Evolutionary conservation across 2,888 invertebrate genomes (phyloP).

Genomic region (Macaria notata): DNA sequence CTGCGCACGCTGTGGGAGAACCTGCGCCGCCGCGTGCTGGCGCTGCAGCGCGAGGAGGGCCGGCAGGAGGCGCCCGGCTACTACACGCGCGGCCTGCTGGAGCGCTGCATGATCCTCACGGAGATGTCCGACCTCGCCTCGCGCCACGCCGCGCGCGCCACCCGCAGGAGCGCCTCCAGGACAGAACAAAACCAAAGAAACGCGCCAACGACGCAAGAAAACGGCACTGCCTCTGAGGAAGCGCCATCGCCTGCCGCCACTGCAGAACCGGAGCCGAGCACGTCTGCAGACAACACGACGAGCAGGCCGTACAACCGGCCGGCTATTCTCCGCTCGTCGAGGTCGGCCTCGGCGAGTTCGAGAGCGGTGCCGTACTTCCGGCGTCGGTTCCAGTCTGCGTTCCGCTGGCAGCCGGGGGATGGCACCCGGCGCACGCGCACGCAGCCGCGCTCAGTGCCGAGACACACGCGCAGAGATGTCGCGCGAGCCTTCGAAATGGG

Average conservation of each 20-base stretch:
- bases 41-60: conserved; percentile 75
- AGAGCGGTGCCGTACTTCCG: conserved; percentile 47
- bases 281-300: background rate
- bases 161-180: conserved; percentile 3
- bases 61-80: conserved; percentile 62
- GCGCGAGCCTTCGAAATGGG: conserved; percentile 66
- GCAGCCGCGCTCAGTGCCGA: conserved; percentile 51
- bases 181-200: conserved; percentile 11
- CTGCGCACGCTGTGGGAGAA: conserved; percentile 85
- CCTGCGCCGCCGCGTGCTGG: conserved; percentile 82
- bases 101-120: conserved; percentile 68
- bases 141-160: conserved; percentile 30
- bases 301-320: conserved; percentile 3
- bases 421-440: conserved; percentile 57
- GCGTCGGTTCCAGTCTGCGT: conserved; percentile 52
- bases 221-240: conserved; percentile 1
- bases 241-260: conserved; percentile 3
- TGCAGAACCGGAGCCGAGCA: conserved; percentile 1
- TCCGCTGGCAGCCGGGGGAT: conserved; percentile 64
- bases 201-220: background rate
- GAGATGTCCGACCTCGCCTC: conserved; percentile 54
- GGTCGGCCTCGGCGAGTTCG: conserved; percentile 4
- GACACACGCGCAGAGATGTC: conserved; percentile 60
- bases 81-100: conserved; percentile 68
- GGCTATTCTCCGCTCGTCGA: conserved; percentile 5